Conservation (phyloP, 2,888 invertebrate species). For the Oegoconia quadripuncta region DNA sequence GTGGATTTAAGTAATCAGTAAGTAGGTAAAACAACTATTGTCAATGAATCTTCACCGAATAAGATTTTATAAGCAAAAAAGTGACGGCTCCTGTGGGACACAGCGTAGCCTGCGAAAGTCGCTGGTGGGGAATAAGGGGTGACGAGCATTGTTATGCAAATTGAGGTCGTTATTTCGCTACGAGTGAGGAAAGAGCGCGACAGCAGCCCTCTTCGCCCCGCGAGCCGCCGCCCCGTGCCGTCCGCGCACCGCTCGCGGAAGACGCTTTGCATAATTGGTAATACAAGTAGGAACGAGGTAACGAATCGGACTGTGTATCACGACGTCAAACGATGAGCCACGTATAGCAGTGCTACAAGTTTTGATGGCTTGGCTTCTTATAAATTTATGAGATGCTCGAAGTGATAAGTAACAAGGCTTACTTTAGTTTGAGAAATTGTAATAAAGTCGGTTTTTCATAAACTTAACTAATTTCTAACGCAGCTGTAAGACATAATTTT, state of each 20-base stretch:
- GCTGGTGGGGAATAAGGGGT: slow-evolving; percentile 73
- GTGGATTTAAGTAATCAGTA: too few species aligned
- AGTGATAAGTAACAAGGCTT: not conserved
- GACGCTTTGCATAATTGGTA: slow-evolving; percentile 77
- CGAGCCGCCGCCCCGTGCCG: slow-evolving; percentile 51
- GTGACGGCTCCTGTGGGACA: slow-evolving; percentile 67
- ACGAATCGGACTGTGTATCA: slow-evolving; percentile 34
- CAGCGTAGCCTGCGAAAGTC: slow-evolving; percentile 66
- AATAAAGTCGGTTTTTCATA: slow-evolving; percentile 32
- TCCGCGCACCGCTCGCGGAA: slow-evolving; percentile 64
- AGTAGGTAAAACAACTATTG: not conserved
- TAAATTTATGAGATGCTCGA: not conserved
- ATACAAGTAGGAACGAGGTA: slow-evolving; percentile 55
- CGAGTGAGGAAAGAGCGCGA: slow-evolving; percentile 76
- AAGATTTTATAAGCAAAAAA: slow-evolving; percentile 58
- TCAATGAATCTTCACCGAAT: slow-evolving; percentile 30
- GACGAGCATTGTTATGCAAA: slow-evolving; percentile 79
- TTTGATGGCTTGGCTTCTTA: not conserved
- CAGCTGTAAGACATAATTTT: slow-evolving; percentile 56
- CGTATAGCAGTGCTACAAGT: not conserved
- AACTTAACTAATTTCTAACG: slow-evolving; percentile 45
- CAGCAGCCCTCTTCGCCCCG: slow-evolving; percentile 56
- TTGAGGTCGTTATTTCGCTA: slow-evolving; percentile 78
- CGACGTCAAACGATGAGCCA: slow-evolving; percentile 4
- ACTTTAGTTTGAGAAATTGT: not conserved